A percentile compares a stretch with the other conserved stretches of the same genome.
phyloP scores from a whole-genome alignment of 2,113 vertebrate species.

The Labeo rohita region DNA sequence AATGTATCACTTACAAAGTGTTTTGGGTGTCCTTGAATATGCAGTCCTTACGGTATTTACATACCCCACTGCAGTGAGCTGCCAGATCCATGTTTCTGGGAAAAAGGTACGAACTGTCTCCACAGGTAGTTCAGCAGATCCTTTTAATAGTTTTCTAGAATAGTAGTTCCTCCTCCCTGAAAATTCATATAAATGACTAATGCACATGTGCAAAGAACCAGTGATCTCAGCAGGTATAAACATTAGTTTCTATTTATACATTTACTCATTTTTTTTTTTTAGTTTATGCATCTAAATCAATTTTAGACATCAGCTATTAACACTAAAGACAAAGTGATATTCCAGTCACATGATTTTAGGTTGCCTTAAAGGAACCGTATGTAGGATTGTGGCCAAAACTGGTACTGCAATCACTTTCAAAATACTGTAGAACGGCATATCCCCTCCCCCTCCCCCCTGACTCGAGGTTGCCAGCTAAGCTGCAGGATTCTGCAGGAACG shows the following conservation, averaged over 20 bases:
- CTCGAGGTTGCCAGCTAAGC: no score
- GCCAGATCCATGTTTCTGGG: slow-evolving; percentile 89
- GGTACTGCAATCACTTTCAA: no score
- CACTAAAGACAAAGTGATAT: neutral
- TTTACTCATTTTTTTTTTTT: no score
- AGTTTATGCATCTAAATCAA: neutral
- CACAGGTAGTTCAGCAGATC: neutral
- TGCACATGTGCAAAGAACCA: neutral
- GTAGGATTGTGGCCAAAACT: no score
- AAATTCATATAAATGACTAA: no score
- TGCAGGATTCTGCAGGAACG: no score
- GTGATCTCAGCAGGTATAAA: neutral
- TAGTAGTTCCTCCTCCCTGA: no score
- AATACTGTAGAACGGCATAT: no score
- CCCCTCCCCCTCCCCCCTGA: no score
- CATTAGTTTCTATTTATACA: neutral
- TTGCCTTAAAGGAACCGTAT: neutral
- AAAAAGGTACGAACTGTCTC: slow-evolving; percentile 78
- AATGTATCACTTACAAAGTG: neutral
- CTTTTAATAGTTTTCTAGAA: no score
- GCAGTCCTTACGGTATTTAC: slow-evolving; percentile 45
- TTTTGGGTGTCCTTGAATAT: neutral
- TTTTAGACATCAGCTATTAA: neutral
- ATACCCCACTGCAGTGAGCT: slow-evolving; percentile 78
- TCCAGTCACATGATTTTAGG: neutral